Conservation (phyloP, 1,140 invertebrate genomes). For the Tribolium madens region DNA sequence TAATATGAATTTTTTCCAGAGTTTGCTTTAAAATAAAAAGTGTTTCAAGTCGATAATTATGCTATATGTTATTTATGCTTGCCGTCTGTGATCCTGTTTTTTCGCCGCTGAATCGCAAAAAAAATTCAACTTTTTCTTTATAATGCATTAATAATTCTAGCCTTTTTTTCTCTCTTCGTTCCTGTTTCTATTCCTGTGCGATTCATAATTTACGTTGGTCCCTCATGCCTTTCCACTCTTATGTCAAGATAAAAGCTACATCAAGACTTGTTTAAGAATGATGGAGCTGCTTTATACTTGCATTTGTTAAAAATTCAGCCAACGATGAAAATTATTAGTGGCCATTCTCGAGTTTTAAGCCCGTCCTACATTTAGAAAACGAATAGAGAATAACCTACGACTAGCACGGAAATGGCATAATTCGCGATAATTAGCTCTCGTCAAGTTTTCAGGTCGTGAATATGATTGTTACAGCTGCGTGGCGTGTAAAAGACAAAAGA, state of each 20-base stretch:
- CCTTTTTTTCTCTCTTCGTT: neutral
- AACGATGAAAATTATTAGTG: neutral
- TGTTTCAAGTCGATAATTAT: too few species aligned
- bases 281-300: slow-evolving; percentile 7
- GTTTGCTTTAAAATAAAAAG: too few species aligned
- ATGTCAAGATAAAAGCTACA: slow-evolving; percentile 18
- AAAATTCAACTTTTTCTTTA: neutral
- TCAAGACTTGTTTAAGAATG: slow-evolving; percentile 26
- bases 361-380: neutral
- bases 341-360: neutral
- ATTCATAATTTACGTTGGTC: slow-evolving; percentile 24
- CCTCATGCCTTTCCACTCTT: slow-evolving; percentile 24
- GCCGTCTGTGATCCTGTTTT: neutral
- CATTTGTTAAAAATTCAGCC: slow-evolving; percentile 22
- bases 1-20: too few species aligned
- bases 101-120: neutral
- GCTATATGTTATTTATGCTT: too few species aligned
- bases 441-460: neutral
- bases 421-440: neutral
- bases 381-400: neutral
- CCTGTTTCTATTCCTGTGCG: neutral
- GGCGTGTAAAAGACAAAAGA: neutral
- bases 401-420: neutral
- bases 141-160: slow-evolving; percentile 5
- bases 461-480: neutral